Evolutionary conservation across 2,113 vertebrate genomes (phyloP), one percentile per base, ranked within the genome.

Genomic region (Chionomys nivalis): DNA sequence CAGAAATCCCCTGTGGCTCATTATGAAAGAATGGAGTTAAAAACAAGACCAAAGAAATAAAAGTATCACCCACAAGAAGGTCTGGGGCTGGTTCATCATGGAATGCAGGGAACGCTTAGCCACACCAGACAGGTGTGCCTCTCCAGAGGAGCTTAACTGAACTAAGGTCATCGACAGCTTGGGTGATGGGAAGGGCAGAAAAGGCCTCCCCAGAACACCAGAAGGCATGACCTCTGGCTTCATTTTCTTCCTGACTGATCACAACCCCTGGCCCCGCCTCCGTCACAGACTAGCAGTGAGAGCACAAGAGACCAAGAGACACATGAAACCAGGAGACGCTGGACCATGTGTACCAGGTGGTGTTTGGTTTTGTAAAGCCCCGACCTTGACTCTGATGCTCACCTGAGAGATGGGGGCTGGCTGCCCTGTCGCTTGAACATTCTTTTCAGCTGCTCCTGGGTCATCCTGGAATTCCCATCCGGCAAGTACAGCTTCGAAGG

Each of bases 361-460:
- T 36, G 26, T 36, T 44, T 75, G 85, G 63, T 55, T 3, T 5
- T 9, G 49, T n/a, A 58, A 93, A 63, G 52, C 24, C 7, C 0
- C 17, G 82, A 19, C 10, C 76, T 9, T 21, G 1, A 93, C 26
- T 21, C 1, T 17, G 70, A 7, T 0, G 7, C 98, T 98, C 97
- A 99, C 99, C 98, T 98, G 96, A 91, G 93, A 3, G 96, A 68
- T 9, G 93, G 65, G 47, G 97, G 63, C 0, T 47, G 79, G 93
- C 33, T 89, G 70, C 97, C 97, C 13, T 49, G 97, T 88, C 97
- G 89, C 75, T 24, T 97, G 33, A 96, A 92, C 0, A 87, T 94
- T 49, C 94, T 97, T 58, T 97, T 97, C 87, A 61, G 97, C 70
- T 93, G 98, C 66, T 98, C 97, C 88, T 97, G 98, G 81, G 86